A percentile compares a stretch with the other conserved stretches of the same genome.
Conservation (phyloP, 1,140 invertebrate species). For the Brachionus koreanus region DNA sequence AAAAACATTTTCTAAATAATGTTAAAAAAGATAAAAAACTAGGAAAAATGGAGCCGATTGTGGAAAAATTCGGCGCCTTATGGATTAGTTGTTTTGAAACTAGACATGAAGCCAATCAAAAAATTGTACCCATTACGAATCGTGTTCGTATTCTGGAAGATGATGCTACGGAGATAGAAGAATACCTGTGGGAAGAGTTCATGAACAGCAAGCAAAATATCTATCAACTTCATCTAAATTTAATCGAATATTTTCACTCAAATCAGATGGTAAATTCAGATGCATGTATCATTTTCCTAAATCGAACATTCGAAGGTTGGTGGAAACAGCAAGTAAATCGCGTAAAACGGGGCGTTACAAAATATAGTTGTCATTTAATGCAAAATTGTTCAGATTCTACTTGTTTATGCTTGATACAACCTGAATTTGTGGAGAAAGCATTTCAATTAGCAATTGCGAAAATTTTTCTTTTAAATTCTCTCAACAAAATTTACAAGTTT, state of each 20-base stretch:
- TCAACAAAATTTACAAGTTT: conserved; percentile 32
- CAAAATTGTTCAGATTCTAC: not conserved
- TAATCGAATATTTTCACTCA: conserved; percentile 13
- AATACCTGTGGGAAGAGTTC: conserved; percentile 25
- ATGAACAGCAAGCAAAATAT: not conserved
- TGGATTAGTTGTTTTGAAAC: not conserved
- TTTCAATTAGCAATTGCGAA: not conserved
- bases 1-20: not conserved
- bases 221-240: not conserved
- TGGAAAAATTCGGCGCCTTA: conserved; percentile 12
- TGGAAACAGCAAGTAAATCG: conserved; percentile 29
- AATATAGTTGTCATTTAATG: not conserved
- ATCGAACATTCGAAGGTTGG: conserved; percentile 15
- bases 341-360: not conserved
- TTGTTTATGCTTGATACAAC: not conserved
- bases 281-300: not conserved
- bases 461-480: not conserved
- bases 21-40: not conserved
- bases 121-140: not conserved
- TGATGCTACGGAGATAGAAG: not conserved
- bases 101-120: not conserved
- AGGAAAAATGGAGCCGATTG: conserved; percentile 3
- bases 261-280: not conserved
- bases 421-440: not conserved
- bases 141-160: not conserved